These are phyloP conservation scores for Philereme vetulata DNA, from an alignment of 2,888 invertebrate species.

Conservation along the genomic window DNA sequence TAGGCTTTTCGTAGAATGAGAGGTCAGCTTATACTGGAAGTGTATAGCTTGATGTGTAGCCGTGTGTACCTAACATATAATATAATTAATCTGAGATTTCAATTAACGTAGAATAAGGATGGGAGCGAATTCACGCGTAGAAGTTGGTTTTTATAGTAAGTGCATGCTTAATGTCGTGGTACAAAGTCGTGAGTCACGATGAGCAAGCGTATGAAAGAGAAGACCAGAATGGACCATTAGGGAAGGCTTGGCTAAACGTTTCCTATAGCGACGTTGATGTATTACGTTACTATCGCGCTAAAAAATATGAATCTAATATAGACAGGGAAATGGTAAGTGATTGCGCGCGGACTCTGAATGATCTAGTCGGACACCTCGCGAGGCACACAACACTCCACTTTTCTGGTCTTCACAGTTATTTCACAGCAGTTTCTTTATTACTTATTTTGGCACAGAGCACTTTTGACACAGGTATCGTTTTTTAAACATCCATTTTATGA, in stretches of 20 bases:
- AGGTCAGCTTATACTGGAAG: no score
- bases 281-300: constrained; percentile 45
- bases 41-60: no score
- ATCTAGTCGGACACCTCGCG: no score
- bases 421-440: no score
- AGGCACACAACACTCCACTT: no score
- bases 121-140: constrained; percentile 27
- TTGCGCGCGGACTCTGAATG: no score
- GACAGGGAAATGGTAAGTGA: constrained; percentile 45
- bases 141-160: constrained; percentile 39
- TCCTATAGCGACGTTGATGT: constrained; percentile 58
- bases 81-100: constrained; percentile 10
- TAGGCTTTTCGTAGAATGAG: no score
- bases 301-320: constrained; percentile 48
- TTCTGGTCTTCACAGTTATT: no score
- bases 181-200: constrained; percentile 60
- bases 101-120: constrained; percentile 14
- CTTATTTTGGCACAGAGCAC: no score
- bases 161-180: constrained; percentile 42
- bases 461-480: no score
- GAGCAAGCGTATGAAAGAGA: constrained; percentile 53
- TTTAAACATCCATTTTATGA: no score
- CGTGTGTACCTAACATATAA: no score
- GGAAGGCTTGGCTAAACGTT: constrained; percentile 57
- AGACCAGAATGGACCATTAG: constrained; percentile 71